phyloP scores from a whole-genome alignment of 2,888 invertebrate species.

The Drosophila emarginata region DNA sequence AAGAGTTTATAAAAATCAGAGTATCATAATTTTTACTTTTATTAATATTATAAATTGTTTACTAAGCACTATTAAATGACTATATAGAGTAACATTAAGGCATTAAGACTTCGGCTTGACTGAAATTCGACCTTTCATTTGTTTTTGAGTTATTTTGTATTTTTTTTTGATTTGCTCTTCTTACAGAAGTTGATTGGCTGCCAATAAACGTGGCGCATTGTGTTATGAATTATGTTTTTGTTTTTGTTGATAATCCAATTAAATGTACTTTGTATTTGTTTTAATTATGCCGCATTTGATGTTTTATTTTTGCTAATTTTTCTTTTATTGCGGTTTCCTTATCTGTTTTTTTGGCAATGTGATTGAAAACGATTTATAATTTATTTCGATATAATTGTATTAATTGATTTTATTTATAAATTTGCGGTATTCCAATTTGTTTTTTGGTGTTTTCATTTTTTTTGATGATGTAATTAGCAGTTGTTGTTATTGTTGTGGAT shows the following conservation, averaged over 20 bases:
- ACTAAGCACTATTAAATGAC: no score
- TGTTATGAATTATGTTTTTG: constrained; percentile 35
- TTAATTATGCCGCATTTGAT: constrained; percentile 66
- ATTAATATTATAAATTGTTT: no score
- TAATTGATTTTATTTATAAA: constrained; percentile 49
- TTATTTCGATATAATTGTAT: constrained; percentile 49
- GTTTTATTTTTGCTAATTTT: constrained; percentile 26
- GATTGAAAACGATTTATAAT: constrained; percentile 42
- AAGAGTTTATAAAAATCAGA: no score
- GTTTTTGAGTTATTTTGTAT: background rate
- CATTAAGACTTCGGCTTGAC: background rate
- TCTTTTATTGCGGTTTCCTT: constrained; percentile 37
- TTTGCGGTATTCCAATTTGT: constrained; percentile 33
- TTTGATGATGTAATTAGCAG: constrained; percentile 39
- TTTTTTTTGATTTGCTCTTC: constrained; percentile 18
- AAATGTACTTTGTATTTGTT: constrained; percentile 45
- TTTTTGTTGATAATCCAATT: constrained; percentile 44
- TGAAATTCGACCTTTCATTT: background rate
- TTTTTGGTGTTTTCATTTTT: background rate
- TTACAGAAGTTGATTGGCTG: constrained; percentile 33
- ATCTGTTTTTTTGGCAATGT: constrained; percentile 8
- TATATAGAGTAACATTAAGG: no score
- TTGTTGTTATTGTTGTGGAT: constrained; percentile 4
- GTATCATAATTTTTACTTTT: no score
- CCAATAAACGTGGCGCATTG: constrained; percentile 32